These are phyloP conservation scores for Cinclus cinclus DNA, from an alignment of 2,113 vertebrate species.

Conservation along the genomic window DNA sequence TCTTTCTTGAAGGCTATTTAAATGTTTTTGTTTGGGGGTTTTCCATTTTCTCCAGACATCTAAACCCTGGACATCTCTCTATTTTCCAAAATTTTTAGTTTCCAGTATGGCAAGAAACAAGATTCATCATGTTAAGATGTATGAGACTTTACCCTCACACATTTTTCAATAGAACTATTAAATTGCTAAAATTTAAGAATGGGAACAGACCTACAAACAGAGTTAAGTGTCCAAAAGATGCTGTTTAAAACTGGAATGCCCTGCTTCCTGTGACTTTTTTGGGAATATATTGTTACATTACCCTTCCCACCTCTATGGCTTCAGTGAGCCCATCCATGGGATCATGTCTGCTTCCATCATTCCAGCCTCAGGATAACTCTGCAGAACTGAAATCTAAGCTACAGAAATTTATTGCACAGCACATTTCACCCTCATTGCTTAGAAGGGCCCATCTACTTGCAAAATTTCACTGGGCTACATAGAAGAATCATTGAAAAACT, in stretches of 20 bases:
- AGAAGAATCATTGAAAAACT: not conserved
- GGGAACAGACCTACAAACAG: not conserved
- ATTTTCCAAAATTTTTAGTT: not conserved
- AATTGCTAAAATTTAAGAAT: not conserved
- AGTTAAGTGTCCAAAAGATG: not conserved
- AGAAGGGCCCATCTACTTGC: not conserved
- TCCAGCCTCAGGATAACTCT: not conserved
- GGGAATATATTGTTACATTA: accelerated
- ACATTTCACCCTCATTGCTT: not conserved
- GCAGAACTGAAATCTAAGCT: not conserved
- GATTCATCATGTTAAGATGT: not conserved
- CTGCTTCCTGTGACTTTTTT: not conserved
- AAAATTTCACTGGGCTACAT: not conserved
- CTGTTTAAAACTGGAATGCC: not conserved
- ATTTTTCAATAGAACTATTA: not conserved
- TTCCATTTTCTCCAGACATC: not conserved
- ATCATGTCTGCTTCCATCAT: not conserved
- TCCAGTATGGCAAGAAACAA: not conserved
- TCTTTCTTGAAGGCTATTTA: not conserved
- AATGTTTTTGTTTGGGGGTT: not conserved
- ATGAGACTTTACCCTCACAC: not conserved
- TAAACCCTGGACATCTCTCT: not conserved
- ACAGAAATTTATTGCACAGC: not conserved
- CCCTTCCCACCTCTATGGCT: not conserved
- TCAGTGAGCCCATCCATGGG: not conserved